Percentiles rank a stretch among this genome's conserved stretches.
Conservation (phyloP, 2,888 invertebrate species). For the Eupithecia subfuscata region DNA sequence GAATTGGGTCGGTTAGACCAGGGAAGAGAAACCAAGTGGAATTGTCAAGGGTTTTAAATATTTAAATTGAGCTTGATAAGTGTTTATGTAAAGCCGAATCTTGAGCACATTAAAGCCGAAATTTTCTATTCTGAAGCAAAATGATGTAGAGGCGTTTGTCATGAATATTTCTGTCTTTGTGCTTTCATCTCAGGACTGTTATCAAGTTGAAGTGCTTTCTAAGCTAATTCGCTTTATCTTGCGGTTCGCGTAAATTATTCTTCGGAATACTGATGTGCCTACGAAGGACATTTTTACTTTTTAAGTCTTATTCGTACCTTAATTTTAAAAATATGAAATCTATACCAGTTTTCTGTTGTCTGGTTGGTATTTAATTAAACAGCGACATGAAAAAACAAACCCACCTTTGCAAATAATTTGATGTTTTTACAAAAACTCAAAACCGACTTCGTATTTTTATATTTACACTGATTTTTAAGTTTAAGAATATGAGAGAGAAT, state of each 20-base stretch:
- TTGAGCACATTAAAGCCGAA: background rate
- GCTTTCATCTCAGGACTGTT: conserved; percentile 12
- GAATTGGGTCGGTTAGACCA: background rate
- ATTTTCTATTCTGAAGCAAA: background rate
- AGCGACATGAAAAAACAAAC: too few species aligned
- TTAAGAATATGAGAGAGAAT: too few species aligned
- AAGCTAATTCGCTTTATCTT: conserved; percentile 32
- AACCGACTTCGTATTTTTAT: too few species aligned
- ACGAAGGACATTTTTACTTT: background rate
- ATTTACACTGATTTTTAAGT: too few species aligned
- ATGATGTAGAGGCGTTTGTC: conserved; percentile 17
- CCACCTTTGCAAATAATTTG: background rate
- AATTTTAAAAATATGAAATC: background rate
- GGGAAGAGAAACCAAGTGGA: background rate
- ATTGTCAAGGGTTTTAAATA: background rate
- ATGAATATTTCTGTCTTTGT: conserved; percentile 31
- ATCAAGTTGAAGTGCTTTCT: conserved; percentile 26
- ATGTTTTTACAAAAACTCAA: background rate
- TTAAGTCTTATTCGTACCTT: background rate
- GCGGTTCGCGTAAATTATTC: conserved; percentile 26
- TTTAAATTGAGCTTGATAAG: background rate
- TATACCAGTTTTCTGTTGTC: background rate
- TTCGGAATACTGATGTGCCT: background rate
- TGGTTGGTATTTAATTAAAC: background rate
- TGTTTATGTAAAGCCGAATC: background rate